phyloP scores from a whole-genome alignment of 2,113 vertebrate genomes.

The Silurus asotus region DNA sequence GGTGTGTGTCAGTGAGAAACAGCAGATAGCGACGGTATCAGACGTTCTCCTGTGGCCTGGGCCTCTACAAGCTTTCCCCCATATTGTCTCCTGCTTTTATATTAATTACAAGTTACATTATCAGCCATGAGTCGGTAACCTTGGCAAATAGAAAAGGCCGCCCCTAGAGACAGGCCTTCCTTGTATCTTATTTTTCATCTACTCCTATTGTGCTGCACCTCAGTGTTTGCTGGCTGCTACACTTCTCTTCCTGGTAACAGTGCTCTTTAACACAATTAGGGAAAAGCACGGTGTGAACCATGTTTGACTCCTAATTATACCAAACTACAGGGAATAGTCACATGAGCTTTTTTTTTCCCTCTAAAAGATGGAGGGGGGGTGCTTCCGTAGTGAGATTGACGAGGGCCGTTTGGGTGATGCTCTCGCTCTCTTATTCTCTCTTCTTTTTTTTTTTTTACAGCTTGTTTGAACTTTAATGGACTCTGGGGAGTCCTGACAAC shows the following conservation, averaged over 20 bases:
- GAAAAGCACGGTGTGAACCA: conserved; percentile 80
- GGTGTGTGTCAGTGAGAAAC: conserved; percentile 84
- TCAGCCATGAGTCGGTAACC: conserved; percentile 93
- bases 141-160: conserved; percentile 91
- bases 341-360: conserved; percentile 60
- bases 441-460: conserved; percentile 50
- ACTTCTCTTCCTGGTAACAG: conserved; percentile 82
- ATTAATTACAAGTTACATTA: conserved; percentile 99
- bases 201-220: conserved; percentile 83
- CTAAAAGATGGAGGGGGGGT: conserved; percentile 16
- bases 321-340: conserved; percentile 86
- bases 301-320: conserved; percentile 93
- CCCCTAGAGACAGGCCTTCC: conserved; percentile 87
- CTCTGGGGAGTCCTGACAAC: conserved; percentile 73
- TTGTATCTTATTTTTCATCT: conserved; percentile 92
- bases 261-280: conserved; percentile 96
- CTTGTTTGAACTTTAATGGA: conserved; percentile 79
- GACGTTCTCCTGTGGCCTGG: conserved; percentile 84
- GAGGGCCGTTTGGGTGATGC: conserved; percentile 63
- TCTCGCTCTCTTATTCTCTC: conserved; percentile 44
- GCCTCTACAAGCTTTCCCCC: conserved; percentile 80
- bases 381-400: conserved; percentile 48
- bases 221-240: conserved; percentile 77
- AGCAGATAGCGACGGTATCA: conserved; percentile 73
- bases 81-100: conserved; percentile 99